Conservation (phyloP, 2,113 vertebrate species). For the Albula goreensis region DNA sequence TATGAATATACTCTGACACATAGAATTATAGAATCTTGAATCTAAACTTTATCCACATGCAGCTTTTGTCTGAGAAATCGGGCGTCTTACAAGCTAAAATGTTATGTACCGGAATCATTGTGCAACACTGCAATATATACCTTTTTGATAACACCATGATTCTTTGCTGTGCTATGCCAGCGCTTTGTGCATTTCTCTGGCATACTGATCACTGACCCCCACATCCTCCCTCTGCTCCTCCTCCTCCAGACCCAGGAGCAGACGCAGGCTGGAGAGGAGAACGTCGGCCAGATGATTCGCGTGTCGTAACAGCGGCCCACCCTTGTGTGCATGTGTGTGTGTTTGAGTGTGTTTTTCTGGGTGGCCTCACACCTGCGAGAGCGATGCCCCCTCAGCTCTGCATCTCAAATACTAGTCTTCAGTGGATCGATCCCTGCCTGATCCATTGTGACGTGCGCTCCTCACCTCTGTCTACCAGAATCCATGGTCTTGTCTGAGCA, state of each 20-base stretch:
- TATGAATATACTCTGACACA: neutral
- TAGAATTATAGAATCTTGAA: neutral
- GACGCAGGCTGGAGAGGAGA: constrained; percentile 82
- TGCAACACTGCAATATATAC: neutral
- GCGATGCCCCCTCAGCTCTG: neutral
- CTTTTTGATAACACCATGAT: neutral
- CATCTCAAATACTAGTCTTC: neutral
- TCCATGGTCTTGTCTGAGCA: neutral
- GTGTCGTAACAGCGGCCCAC: constrained; percentile 78
- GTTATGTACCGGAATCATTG: neutral
- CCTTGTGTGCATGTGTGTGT: neutral
- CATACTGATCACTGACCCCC: constrained; percentile 28
- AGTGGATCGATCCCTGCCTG: neutral
- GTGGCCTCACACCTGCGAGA: neutral
- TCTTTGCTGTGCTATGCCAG: constrained; percentile 22
- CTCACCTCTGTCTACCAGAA: neutral
- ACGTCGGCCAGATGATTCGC: constrained; percentile 91
- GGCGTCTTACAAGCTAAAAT: neutral
- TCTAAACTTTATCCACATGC: neutral
- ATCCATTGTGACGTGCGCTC: neutral
- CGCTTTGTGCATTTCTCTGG: constrained; percentile 19
- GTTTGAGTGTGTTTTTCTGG: neutral
- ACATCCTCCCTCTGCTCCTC: constrained; percentile 12
- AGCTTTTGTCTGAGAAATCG: neutral
- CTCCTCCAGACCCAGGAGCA: constrained; percentile 68